Evolutionary conservation across 2,888 invertebrate genomes (phyloP).

Genomic region (Caenorhabditis angaria): DNA sequence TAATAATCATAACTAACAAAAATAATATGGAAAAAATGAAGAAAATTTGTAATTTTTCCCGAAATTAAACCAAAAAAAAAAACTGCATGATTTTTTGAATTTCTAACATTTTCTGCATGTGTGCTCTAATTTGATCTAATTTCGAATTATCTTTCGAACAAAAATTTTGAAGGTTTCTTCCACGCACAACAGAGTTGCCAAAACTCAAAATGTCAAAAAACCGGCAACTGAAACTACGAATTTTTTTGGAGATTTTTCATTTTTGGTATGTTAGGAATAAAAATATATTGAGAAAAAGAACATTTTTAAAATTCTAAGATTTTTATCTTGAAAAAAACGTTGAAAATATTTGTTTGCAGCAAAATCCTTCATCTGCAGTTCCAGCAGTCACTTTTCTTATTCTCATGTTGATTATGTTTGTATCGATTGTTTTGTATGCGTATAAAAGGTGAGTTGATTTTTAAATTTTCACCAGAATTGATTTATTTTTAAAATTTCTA

Average conservation of each 20-base stretch:
- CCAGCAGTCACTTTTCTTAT: slow-evolving; percentile 35
- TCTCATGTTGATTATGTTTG: slow-evolving; percentile 39
- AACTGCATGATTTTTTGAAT: no score
- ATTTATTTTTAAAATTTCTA: no score
- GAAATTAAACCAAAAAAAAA: no score
- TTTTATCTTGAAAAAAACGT: background rate
- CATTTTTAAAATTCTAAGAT: background rate
- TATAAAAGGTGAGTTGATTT: slow-evolving; percentile 25
- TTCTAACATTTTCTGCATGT: no score
- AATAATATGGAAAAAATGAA: no score
- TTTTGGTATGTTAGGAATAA: background rate
- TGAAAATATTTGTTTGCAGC: slow-evolving; percentile 18
- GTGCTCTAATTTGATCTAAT: no score
- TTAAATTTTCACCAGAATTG: no score
- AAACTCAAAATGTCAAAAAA: background rate
- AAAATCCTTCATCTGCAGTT: slow-evolving; percentile 24
- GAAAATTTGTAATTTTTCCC: no score
- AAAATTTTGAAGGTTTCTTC: background rate
- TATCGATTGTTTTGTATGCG: slow-evolving; percentile 36
- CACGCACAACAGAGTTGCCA: background rate
- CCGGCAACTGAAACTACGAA: background rate
- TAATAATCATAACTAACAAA: background rate
- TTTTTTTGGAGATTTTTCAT: background rate
- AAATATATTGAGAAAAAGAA: background rate
- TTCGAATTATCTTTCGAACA: background rate